phyloP scores from a whole-genome alignment of 92 coral and sea anemone species.

The Epizoanthus scotinus region DNA sequence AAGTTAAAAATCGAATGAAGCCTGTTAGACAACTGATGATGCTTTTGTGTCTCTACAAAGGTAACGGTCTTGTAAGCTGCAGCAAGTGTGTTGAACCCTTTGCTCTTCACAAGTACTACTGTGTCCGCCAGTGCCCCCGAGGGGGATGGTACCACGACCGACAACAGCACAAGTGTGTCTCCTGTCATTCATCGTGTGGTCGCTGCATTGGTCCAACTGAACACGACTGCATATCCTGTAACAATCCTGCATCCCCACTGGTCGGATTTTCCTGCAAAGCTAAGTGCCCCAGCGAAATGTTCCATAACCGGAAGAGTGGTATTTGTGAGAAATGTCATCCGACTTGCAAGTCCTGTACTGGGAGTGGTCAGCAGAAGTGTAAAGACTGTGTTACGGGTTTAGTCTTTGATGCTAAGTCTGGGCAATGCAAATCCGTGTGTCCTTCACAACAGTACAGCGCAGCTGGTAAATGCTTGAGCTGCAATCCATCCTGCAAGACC shows the following conservation, averaged over 20 bases:
- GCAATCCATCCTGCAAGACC: constrained; percentile 71
- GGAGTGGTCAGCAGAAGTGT: constrained; percentile 62
- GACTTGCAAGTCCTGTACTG: constrained; percentile 73
- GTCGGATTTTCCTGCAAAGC: constrained; percentile 70
- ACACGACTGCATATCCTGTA: constrained; percentile 80
- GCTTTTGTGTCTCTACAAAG: constrained; percentile 31
- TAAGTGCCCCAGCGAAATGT: constrained; percentile 70
- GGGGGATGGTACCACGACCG: constrained; percentile 72
- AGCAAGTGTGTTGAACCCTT: constrained; percentile 81
- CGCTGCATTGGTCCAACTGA: constrained; percentile 86
- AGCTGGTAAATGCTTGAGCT: constrained; percentile 57
- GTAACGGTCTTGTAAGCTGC: constrained; percentile 89
- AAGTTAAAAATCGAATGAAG: no score
- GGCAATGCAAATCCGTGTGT: constrained; percentile 72
- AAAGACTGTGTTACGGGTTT: constrained; percentile 71
- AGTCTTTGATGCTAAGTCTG: constrained; percentile 32
- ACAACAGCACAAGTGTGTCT: constrained; percentile 54
- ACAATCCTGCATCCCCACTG: constrained; percentile 55
- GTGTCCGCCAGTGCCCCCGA: constrained; percentile 81
- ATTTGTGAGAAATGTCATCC: constrained; percentile 92
- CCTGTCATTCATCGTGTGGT: constrained; percentile 82
- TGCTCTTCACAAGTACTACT: constrained; percentile 69
- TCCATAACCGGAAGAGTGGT: constrained; percentile 64
- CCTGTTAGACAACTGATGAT: no score
- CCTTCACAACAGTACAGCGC: constrained; percentile 58